phyloP scores from a whole-genome alignment of 1,140 invertebrate species.

The Periplaneta americana region DNA sequence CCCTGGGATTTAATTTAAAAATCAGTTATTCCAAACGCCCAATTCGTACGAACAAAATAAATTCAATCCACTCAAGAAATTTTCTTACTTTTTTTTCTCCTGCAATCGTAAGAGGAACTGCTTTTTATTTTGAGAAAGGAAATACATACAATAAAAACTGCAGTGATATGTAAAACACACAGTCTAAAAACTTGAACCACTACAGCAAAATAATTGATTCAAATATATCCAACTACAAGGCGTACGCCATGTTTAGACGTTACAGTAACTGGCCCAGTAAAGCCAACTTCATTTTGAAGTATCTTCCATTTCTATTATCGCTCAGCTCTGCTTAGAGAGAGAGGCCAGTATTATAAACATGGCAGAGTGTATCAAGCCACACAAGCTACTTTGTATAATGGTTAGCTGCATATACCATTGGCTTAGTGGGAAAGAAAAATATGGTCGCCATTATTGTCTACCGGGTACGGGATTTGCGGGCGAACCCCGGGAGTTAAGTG shows the following conservation, averaged over 20 bases:
- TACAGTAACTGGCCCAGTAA: background rate
- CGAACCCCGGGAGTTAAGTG: background rate
- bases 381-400: background rate
- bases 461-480: background rate
- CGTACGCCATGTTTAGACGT: background rate
- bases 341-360: background rate
- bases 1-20: too few relatives aligned
- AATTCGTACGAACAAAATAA: too few relatives aligned
- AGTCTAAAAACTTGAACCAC: background rate
- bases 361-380: background rate
- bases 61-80: too few relatives aligned
- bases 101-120: too few relatives aligned
- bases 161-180: background rate
- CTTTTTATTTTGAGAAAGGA: too few relatives aligned
- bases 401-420: background rate
- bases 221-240: background rate
- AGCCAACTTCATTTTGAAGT: background rate
- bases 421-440: background rate
- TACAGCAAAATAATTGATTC: background rate
- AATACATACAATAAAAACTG: background rate
- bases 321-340: background rate
- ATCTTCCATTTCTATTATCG: background rate
- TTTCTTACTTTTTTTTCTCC: too few relatives aligned
- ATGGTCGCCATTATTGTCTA: background rate
- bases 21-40: too few relatives aligned